phyloP scores from a whole-genome alignment of 2,113 vertebrate species.

The Castor canadensis region DNA sequence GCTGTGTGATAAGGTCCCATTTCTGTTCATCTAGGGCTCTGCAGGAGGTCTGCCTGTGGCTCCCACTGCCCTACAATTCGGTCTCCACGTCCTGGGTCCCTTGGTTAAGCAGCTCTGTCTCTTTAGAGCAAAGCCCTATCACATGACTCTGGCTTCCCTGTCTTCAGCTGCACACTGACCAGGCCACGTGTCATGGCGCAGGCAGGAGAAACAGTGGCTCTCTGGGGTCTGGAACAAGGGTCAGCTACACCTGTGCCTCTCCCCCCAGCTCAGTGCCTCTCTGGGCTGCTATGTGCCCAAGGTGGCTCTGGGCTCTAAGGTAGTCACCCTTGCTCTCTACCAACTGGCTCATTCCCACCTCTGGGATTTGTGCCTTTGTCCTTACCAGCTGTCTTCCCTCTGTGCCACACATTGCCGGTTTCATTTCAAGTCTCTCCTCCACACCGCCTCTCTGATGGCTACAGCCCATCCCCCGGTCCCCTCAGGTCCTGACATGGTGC shows the following conservation, averaged over 20 bases:
- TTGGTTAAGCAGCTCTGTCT: no score
- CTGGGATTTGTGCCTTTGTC: neutral
- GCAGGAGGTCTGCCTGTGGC: rapidly evolving
- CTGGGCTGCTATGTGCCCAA: no score
- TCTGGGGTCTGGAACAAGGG: rapidly evolving
- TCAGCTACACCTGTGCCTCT: no score
- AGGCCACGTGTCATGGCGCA: neutral
- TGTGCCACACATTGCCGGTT: rapidly evolving
- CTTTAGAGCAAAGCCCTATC: neutral
- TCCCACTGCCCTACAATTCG: no score
- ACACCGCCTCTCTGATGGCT: neutral
- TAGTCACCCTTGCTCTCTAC: neutral
- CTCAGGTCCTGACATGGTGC: no score
- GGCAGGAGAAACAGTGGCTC: rapidly evolving
- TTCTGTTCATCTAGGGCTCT: rapidly evolving
- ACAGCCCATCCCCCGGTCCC: neutral
- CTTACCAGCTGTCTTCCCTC: neutral
- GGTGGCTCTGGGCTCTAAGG: neutral
- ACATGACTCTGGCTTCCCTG: no score
- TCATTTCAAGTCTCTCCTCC: neutral
- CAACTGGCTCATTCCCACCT: rapidly evolving
- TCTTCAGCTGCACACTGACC: no score
- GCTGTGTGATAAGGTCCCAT: neutral
- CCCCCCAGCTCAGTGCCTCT: no score
- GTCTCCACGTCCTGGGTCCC: neutral